Percentiles rank a stretch among this genome's conserved stretches.
These are phyloP conservation scores for Parauchenoglanis ngamensis DNA, from an alignment of 2,797 vertebrate genomes.

Conservation along the genomic window DNA sequence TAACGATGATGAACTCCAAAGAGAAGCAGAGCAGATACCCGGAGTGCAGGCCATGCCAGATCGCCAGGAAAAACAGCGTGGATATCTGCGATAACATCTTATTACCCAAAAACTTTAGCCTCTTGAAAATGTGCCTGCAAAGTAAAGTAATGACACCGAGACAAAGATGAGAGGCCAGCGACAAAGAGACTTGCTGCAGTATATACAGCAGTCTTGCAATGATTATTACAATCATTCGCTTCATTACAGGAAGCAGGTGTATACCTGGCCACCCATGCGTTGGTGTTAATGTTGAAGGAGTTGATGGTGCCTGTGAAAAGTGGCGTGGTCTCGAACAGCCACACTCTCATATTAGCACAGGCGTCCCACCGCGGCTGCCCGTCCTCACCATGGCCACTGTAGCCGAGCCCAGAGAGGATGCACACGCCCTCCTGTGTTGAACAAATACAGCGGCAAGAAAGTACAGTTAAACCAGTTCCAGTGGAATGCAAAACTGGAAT, in stretches of 20 bases:
- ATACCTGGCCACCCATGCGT: constrained; percentile 94
- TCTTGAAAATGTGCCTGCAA: constrained; percentile 90
- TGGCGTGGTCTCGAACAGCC: constrained; percentile 92
- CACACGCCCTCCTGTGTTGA: constrained; percentile 89
- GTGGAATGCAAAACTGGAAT: neutral
- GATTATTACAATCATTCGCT: neutral
- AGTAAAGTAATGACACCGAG: neutral
- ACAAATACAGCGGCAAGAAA: neutral
- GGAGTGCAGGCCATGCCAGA: constrained; percentile 96
- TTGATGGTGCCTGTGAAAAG: constrained; percentile 91
- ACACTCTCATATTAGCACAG: constrained; percentile 95
- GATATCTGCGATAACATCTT: constrained; percentile 88
- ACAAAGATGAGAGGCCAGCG: neutral
- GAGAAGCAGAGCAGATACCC: constrained; percentile 97
- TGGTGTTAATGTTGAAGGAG: constrained; percentile 98
- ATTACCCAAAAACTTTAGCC: constrained; percentile 91
- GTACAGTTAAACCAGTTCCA: neutral
- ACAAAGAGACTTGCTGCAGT: neutral
- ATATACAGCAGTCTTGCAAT: neutral
- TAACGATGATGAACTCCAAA: constrained; percentile 93
- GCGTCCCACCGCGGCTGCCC: constrained; percentile 84
- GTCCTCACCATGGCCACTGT: constrained; percentile 77
- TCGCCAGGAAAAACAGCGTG: constrained; percentile 86
- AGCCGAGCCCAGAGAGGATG: constrained; percentile 89
- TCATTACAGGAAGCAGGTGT: constrained; percentile 49